phyloP scores from a whole-genome alignment of 2,888 invertebrate species.

The Tetragonisca angustula region DNA sequence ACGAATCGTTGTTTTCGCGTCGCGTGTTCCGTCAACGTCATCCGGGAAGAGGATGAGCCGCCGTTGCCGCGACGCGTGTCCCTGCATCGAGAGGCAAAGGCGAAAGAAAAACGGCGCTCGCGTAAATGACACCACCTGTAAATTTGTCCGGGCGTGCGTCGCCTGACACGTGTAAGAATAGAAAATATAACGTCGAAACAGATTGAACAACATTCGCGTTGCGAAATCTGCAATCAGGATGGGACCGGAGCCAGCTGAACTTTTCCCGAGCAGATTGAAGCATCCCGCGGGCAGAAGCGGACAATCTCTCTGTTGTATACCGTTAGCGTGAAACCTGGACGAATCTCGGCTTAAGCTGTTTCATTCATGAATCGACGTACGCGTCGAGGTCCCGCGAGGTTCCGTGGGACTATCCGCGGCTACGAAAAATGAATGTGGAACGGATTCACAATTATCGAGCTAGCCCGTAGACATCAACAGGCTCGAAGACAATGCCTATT shows the following conservation, averaged over 20 bases:
- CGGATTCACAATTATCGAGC: constrained; percentile 58
- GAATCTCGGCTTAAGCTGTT: constrained; percentile 9
- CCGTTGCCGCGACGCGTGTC: background rate
- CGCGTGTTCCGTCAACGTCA: constrained; percentile 16
- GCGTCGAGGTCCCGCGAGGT: background rate
- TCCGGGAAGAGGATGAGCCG: background rate
- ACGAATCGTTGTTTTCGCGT: constrained; percentile 21
- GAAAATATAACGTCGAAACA: background rate
- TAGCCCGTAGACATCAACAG: constrained; percentile 31
- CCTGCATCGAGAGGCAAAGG: too few species aligned
- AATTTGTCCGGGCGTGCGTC: background rate
- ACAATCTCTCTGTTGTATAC: background rate
- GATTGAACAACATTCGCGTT: background rate
- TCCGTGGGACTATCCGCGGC: constrained; percentile 31
- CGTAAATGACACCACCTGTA: background rate
- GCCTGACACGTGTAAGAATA: background rate
- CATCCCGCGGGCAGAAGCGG: too few species aligned
- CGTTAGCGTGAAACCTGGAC: constrained; percentile 15
- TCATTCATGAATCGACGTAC: background rate
- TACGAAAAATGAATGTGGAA: constrained; percentile 48
- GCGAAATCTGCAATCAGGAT: background rate
- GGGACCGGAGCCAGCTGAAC: background rate
- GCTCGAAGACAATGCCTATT: constrained; percentile 66
- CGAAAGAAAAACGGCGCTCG: background rate
- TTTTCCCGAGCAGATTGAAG: background rate